Evolutionary conservation across 2,797 vertebrate genomes (phyloP), one percentile per base, ranked within the genome.

Genomic region (Acanthopagrus latus): DNA sequence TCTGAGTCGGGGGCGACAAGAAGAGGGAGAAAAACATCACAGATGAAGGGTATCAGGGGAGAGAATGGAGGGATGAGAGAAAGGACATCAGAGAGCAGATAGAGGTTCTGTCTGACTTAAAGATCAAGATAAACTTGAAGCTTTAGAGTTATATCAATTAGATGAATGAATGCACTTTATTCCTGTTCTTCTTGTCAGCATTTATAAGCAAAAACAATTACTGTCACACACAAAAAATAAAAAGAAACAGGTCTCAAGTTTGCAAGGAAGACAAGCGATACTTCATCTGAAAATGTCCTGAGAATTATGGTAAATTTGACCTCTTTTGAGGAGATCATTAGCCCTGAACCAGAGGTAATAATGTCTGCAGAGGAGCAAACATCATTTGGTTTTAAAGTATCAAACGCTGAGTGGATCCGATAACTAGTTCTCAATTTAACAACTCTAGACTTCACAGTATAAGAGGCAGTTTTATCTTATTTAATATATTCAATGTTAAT

Each of bases 171-270:
- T 38, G 38, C 51, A 27, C 17, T 64, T 44, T 66, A 51, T 27
- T 51, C 23, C 3, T 21, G 21, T 10, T 18, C 13, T 20, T 59
- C 16, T 43, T 2, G 20, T 51, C 20, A 29, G 7, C 18, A 27
- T 67, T 41, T 48, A 54, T 60, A 21, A 76, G 29, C 11, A 75
- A 38, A 71, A 41, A 60, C 43, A 55, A 33, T 56, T 14, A 41
- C 52, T 38, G 7, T 47, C 9, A 16, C 13, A 21, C 18, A 17
- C 20, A 52, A 14, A 51, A 79, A 44, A 67, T 1, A 14, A 54
- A 25, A 44, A 33, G 12, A 55, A 63, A 5, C 16, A 23, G 64
- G 10, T 18, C 12, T 48, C 18, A 27, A 48, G 67, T 78, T 47
- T 65, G 18, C 46, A 66, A 17, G 1, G 13, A 69, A 52, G 14